These are phyloP conservation scores for Sciurus vulgaris DNA, from an alignment of 2,797 vertebrate genomes.

Conservation along the genomic window DNA sequence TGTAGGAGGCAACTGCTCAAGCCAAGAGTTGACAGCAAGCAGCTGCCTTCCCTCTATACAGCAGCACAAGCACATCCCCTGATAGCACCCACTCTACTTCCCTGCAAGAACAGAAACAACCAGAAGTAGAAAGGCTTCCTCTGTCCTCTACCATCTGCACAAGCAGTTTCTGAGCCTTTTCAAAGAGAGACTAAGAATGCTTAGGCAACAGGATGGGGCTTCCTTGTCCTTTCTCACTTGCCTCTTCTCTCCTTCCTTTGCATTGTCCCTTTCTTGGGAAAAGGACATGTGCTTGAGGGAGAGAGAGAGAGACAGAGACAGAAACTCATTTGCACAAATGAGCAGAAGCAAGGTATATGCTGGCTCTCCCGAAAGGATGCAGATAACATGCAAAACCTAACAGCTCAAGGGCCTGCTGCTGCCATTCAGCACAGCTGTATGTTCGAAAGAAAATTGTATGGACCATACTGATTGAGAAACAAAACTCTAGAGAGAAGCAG, in stretches of 20 bases:
- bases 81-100: background rate
- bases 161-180: background rate
- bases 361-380: background rate
- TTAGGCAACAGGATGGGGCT: background rate
- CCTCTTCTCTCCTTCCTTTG: background rate
- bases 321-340: background rate
- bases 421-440: background rate
- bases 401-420: background rate
- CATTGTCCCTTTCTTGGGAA: background rate
- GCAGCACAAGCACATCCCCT: background rate
- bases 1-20: background rate
- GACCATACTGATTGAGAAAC: background rate
- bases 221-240: background rate
- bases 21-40: background rate
- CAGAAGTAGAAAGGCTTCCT: background rate
- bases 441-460: background rate
- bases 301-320: background rate
- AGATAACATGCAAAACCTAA: background rate
- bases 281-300: background rate
- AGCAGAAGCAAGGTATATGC: background rate
- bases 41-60: background rate
- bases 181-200: slow-evolving; percentile 14
- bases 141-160: background rate
- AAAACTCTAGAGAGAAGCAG: background rate
- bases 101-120: background rate